These are phyloP conservation scores for Pogonocherus hispidulus DNA, from an alignment of 2,888 invertebrate genomes.

Conservation along the genomic window DNA sequence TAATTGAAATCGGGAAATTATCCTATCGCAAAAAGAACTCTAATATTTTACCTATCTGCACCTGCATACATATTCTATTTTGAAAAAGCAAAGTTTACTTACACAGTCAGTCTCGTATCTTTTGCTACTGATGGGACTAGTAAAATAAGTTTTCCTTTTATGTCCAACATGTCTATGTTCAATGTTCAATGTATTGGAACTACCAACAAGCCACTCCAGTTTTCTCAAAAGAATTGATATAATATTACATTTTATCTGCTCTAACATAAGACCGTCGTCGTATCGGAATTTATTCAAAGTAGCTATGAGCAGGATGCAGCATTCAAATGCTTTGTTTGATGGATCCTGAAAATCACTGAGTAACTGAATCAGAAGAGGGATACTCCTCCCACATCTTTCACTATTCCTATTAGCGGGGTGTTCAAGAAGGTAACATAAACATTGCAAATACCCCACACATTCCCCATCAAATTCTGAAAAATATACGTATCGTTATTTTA, in stretches of 20 bases:
- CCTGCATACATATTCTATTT: no score
- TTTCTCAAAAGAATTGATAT: conserved; percentile 60
- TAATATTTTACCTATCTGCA: no score
- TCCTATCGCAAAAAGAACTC: background rate
- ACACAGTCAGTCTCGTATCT: background rate
- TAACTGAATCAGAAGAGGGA: conserved; percentile 57
- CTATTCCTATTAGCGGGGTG: conserved; percentile 59
- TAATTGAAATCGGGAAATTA: background rate
- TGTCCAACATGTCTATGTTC: conserved; percentile 41
- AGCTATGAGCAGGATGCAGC: conserved; percentile 59
- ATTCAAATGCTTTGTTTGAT: conserved; percentile 57
- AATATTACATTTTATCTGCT: conserved; percentile 58
- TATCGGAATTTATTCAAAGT: conserved; percentile 62
- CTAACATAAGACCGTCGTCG: conserved; percentile 57
- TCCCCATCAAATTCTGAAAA: conserved; percentile 53
- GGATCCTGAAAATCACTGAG: conserved; percentile 55
- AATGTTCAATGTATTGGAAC: conserved; percentile 45
- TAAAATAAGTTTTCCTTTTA: conserved; percentile 24
- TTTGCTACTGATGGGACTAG: background rate
- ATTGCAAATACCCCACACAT: conserved; percentile 60
- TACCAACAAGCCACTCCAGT: conserved; percentile 59
- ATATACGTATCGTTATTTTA: background rate
- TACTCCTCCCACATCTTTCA: conserved; percentile 54
- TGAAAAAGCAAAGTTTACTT: background rate
- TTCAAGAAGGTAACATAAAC: conserved; percentile 61